These are phyloP conservation scores for Odobenus rosmarus DNA, from an alignment of 2,113 vertebrate genomes.

Conservation along the genomic window DNA sequence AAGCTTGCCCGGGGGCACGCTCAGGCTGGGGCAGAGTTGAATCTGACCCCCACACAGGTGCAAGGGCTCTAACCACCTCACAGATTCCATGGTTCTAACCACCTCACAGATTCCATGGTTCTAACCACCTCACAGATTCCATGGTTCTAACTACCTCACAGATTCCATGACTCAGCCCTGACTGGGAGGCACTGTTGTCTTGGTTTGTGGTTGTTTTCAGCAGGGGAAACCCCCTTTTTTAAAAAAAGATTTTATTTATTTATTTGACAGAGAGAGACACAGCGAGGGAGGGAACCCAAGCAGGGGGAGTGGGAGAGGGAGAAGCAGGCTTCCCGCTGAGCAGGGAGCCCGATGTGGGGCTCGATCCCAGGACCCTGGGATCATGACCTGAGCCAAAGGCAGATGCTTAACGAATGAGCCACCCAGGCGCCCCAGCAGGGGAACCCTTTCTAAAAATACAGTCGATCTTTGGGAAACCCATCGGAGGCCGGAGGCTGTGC, in stretches of 20 bases:
- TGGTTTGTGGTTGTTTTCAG: not conserved
- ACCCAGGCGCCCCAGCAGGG: not conserved
- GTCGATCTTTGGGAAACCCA: not conserved
- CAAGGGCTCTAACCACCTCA: not conserved
- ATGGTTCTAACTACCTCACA: not conserved
- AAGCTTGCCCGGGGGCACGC: not conserved
- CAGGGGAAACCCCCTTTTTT: not conserved
- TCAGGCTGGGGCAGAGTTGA: not conserved
- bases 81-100: not conserved
- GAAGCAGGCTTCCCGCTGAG: too few relatives aligned
- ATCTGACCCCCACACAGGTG: not conserved
- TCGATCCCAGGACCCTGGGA: too few relatives aligned
- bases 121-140: not conserved
- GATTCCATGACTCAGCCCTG: not conserved
- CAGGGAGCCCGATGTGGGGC: too few relatives aligned
- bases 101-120: not conserved
- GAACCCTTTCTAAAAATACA: slow-evolving; percentile 24
- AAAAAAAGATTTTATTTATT: too few relatives aligned
- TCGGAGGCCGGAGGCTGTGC: not conserved
- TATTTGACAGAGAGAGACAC: too few relatives aligned
- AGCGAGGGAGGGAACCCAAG: too few relatives aligned
- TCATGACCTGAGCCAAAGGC: too few relatives aligned
- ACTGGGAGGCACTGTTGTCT: not conserved
- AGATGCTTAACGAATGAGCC: too few relatives aligned
- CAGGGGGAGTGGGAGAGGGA: too few relatives aligned